Evolutionary conservation across 2,888 invertebrate genomes (phyloP), one percentile per base, ranked within the genome.

Genomic region (Exephanes ischioxanthus): DNA sequence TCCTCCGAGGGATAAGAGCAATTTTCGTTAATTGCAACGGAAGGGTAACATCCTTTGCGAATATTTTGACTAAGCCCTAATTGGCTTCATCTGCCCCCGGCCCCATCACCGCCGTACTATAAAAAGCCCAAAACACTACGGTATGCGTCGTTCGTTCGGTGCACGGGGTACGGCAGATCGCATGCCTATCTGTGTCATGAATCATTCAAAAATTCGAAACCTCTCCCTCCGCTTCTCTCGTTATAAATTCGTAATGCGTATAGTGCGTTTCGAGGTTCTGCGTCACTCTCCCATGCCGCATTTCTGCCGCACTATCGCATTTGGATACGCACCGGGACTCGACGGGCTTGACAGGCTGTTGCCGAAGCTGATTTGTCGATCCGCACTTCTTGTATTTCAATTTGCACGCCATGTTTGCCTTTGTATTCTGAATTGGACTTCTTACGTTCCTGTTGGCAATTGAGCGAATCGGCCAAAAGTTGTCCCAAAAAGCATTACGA

Each of bases 21-120:
- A 83, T 85, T 85, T 85, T 85, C 83, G 85, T 85, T 83, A 83
- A 85, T 85, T 85, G 73, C 80, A 80, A 83, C 80, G 58, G 71
- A 72, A 76, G 83, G 80, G 76, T 79, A 76, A 83, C 83, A 83
- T 85, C 80, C 83, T 80, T 85, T 76, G 76, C 45, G 61, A 70
- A 82, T 85, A 77, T 83, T 80, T 58, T 66, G 67, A 41, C 53
- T 26, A 61, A 61, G 76, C 6, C 55, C 22, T 37, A 66, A 85
- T 83, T 83, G 83, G 85, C 83, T 85, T 80, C 30, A 83, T 83
- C 53, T 33, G 72, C 66, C 11, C 53, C 66, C 77, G n/a, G 9
- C 14, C 61, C 66, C 19, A 22, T n/a, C 30, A 16, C 37, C 41
- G 33, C 2, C 72, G 58, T 4, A 16, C 45, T 16, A 48, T 16